A percentile compares a stretch with the other conserved stretches of the same genome.
phyloP scores from a whole-genome alignment of 2,888 invertebrate genomes.

The Rhodophaea formosa region DNA sequence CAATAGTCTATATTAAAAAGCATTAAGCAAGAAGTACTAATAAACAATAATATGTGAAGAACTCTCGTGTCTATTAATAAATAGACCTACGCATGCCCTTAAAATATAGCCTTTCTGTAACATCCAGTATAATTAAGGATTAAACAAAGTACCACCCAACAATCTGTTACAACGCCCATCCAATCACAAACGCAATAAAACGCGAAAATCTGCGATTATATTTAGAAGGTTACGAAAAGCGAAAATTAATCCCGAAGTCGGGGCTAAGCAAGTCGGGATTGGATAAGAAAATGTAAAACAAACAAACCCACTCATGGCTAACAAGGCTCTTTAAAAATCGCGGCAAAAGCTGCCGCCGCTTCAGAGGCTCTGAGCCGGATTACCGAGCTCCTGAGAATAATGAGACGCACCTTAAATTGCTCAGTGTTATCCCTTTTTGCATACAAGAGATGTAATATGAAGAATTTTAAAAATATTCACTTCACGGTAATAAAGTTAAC shows the following conservation, averaged over 20 bases:
- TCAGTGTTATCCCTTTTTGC: neutral
- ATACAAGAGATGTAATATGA: neutral
- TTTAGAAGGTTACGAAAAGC: neutral
- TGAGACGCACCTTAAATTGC: conserved; percentile 3
- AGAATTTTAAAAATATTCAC: neutral
- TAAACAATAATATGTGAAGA: no score
- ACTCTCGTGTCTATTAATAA: no score
- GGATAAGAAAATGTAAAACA: conserved; percentile 12
- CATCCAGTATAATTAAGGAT: no score
- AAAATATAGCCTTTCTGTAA: no score
- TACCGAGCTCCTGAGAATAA: neutral
- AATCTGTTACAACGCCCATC: no score
- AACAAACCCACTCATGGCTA: conserved; percentile 1
- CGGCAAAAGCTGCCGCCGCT: neutral
- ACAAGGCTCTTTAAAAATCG: conserved; percentile 10
- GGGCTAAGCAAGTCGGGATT: conserved; percentile 1
- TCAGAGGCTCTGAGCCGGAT: conserved; percentile 4
- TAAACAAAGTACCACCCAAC: no score
- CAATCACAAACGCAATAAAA: no score
- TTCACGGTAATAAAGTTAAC: no score
- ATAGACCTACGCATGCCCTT: no score
- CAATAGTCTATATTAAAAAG: no score
- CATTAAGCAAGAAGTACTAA: no score
- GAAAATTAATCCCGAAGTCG: neutral
- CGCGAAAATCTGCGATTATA: no score